Evolutionary conservation across 2,888 invertebrate genomes (phyloP), one percentile per base, ranked within the genome.

Genomic region (Fragum sueziense): DNA sequence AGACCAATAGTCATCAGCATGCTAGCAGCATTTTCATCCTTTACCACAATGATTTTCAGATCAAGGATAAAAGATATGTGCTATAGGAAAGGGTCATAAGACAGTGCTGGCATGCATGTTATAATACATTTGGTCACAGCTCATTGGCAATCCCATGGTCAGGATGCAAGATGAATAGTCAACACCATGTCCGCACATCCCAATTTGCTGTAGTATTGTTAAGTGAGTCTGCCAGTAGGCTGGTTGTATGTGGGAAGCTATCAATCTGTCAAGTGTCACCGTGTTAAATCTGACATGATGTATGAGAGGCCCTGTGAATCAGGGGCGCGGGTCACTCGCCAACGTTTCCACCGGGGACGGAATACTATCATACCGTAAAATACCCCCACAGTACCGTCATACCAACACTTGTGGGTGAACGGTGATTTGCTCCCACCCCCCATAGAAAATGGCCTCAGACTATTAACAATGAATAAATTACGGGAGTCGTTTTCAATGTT

Each of bases 211-310:
- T 71, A 68, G 75, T 77, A 77, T 76, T 82, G 76, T 82, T 76
- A 61, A 76, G 76, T 61, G 74, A 76, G 71, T 14, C 82, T 83
- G 79, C 82, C 82, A 79, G 54, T 62, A 72, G 68, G 54, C 70
- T 67, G 59, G 80, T 82, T 83, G 75, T 79, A 75, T 80, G 80
- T 80, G 68, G 25, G 37, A 80, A 85, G 82, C 88, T 88, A 88
- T 88, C 89, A 88, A 89, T 85, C 90, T 90, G 90, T 90, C 90
- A 90, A 88, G 90, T 90, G 90, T 89, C 90, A 90, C 85, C 84
- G 87, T 86, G 84, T 87, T 87, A 86, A 87, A 89, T 85, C 88
- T 89, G 90, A 87, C 90, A 90, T 89, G 90, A 90, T 90, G 86
- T 89, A 90, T 87, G 85, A 87, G 88, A 76, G 82, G 82, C 83